Base-by-base conservation (phyloP, 2,888 invertebrate species). In the Hemithea aestivaria region DNA sequence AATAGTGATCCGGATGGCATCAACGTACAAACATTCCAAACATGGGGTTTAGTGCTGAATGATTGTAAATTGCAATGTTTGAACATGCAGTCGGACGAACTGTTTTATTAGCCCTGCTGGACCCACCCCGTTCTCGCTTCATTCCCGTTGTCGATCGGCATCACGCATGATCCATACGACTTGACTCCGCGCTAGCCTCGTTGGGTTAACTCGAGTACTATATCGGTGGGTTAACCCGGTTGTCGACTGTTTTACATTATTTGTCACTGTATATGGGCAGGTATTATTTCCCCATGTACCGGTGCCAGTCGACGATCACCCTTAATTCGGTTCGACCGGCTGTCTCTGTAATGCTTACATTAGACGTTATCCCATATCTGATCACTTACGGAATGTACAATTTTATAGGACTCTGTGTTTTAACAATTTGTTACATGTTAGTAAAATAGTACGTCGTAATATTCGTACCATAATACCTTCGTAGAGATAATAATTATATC, bases 11-110 rank as follows among this genome's bases (percentile, higher is more conserved):
- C 37, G 41, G 41, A 45, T 40, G 41, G 43, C 33, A 48, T 40
- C 43, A 41, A 50, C 52, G 43, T 50, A 41, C 41, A 39, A 51
- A 55, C 55, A 55, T 55, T 55, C 55, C 55, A 55, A 53, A 39
- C 33, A 23, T 35, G 35, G 37, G 35, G 45, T 35, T 41, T 35
- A 32, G 40, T 48, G 45, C 45, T 42, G 42, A 40, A 42, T 46
- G 45, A 39, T 50, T 49, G 37, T 44, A 50, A 40, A 51, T 40
- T 46, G 44, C 38, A 37, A 38, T 42, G 33, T 29, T 20, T 20
- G 11, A 26, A 8, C 22, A 20, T 5, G 16, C 16, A 28, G 16
- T 16, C 16, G 16, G 5, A 16, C 16, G 16, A 16, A 16, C 16
- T 16, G 5, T 4, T 16, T 16, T 16, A 16, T 16, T n/a, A n/a